Conservation (phyloP, 2,113 vertebrate species). For the Lethenteron reissneri region DNA sequence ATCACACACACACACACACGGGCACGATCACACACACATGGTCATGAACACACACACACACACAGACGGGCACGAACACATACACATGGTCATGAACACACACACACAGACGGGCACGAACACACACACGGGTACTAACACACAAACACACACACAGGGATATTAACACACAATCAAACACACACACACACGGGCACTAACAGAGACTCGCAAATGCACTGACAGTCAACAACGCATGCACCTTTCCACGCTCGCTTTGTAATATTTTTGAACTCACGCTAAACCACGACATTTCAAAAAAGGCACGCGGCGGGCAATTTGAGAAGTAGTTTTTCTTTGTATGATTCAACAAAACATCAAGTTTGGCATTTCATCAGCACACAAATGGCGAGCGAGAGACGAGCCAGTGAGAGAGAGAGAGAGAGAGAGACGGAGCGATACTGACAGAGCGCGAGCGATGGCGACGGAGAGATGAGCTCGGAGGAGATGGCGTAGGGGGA, state of each 20-base stretch:
- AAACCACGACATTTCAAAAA: no score
- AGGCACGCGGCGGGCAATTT: no score
- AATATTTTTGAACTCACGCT: no score
- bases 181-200: not conserved
- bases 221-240: no score
- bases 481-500: not conserved
- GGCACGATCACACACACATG: not conserved
- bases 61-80: not conserved
- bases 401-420: not conserved
- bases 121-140: not conserved
- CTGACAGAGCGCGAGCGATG: not conserved
- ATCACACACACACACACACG: not conserved
- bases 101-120: not conserved
- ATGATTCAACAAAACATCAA: no score
- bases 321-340: no score
- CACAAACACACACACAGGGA: not conserved
- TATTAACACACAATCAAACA: not conserved
- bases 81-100: not conserved
- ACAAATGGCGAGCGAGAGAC: not conserved
- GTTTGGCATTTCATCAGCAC: no score
- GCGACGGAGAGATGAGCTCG: not conserved
- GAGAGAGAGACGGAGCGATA: not conserved
- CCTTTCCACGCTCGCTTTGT: no score
- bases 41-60: not conserved
- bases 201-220: no score